Percentiles rank a stretch among this genome's conserved stretches.
Evolutionary conservation across 2,113 vertebrate species (phyloP).

Genomic region (Hystrix cristata): DNA sequence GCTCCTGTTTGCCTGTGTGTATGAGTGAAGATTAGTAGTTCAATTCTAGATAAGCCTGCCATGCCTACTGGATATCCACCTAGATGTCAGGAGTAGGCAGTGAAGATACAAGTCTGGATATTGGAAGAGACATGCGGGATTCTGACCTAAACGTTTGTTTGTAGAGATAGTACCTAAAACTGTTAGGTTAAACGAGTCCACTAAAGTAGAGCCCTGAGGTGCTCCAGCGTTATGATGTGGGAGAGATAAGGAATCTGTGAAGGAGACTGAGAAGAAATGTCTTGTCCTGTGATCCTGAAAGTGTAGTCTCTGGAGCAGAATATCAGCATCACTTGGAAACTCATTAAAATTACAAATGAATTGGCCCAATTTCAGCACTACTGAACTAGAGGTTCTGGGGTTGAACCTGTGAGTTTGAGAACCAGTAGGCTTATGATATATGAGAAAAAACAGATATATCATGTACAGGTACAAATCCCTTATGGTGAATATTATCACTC

Average conservation of each 20-base stretch:
- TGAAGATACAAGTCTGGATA: background rate
- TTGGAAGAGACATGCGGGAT: background rate
- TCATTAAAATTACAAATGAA: too few relatives aligned
- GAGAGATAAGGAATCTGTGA: background rate
- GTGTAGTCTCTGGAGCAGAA: background rate
- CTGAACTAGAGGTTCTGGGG: too few relatives aligned
- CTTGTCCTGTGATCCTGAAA: background rate
- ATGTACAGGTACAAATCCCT: too few relatives aligned
- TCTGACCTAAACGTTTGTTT: background rate
- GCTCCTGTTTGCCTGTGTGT: background rate
- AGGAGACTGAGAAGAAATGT: background rate
- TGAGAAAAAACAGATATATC: background rate
- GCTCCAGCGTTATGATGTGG: background rate
- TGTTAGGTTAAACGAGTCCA: background rate
- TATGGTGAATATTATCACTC: too few relatives aligned
- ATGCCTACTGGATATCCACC: background rate
- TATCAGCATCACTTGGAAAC: background rate
- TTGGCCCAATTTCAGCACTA: too few relatives aligned
- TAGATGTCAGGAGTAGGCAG: background rate
- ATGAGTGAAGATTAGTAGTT: background rate
- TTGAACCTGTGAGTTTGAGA: background rate
- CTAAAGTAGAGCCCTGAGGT: background rate
- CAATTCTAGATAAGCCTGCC: background rate
- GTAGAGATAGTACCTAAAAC: background rate
- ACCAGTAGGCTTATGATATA: background rate